Base-by-base conservation (phyloP, 2,113 vertebrate genomes). In the Oncorhynchus nerka region DNA sequence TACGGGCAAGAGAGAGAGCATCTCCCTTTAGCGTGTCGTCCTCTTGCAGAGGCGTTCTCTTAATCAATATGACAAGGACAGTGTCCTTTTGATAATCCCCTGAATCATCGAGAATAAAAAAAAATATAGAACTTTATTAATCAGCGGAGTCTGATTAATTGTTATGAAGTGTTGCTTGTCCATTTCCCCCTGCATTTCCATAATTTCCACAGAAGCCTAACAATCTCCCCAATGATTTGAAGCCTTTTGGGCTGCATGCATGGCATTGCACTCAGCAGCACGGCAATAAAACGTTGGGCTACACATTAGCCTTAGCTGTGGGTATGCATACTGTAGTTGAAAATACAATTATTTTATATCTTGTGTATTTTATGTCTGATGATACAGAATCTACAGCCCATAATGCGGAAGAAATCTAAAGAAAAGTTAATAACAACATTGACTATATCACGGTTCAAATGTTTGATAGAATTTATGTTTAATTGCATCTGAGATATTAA, bases 1-100 rank as follows among this genome's bases (percentile, higher is more conserved):
- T 96, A 94, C 94, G 82, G 89, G 88, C 85, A 3, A 45, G 39
- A 45, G 87, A 92, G 93, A 92, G 95, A 95, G 93, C 94, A 93
- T 94, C 84, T 77, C 73, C 80, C 86, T 90, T 92, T 93, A 91
- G 94, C 92, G 93, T 94, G 81, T 90, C 87, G 88, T 94, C 92
- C 92, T 94, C 92, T 87, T 83, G 74, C 67, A 93, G 93, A 88
- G 94, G 95, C 94, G 94, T 92, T 98, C 97, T 98, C 95, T 99
- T 98, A 97, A 98, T 99, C 97, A 99, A 97, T 96, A 94, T 98
- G 97, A 99, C 98, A 99, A 97, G 97, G 96, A 98, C 96, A 95
- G 94, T 95, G 96, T 99, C 96, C 96, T 97, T 98, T 96, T 95
- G 96, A 97, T 97, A 96, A 97, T 97, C 94, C 96, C 94, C 94